A percentile compares a stretch with the other conserved stretches of the same genome.
These are phyloP conservation scores for Pogonomyrmex barbatus DNA, from an alignment of 1,140 invertebrate genomes.

Conservation along the genomic window DNA sequence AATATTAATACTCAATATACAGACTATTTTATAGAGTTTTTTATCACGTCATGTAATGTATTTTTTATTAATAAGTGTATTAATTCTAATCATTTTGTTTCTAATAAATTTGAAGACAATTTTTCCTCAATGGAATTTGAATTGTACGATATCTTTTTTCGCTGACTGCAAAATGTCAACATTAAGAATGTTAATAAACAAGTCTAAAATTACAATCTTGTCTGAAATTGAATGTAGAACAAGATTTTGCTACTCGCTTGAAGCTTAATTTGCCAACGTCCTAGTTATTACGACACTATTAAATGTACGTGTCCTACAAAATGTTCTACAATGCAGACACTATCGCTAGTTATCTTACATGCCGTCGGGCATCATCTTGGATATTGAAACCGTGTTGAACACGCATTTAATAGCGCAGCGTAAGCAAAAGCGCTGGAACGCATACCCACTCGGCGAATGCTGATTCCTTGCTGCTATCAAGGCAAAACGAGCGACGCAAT, in stretches of 20 bases:
- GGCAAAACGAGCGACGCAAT: conserved; percentile 32
- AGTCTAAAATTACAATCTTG: neutral
- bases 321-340: conserved; percentile 35
- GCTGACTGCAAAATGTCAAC: neutral
- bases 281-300: neutral
- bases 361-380: conserved; percentile 49
- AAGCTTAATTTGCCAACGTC: neutral
- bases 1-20: neutral
- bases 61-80: neutral
- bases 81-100: neutral
- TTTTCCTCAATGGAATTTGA: neutral
- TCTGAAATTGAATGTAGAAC: neutral
- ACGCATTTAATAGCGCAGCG: conserved; percentile 53
- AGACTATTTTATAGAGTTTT: neutral
- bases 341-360: conserved; percentile 33
- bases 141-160: neutral
- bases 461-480: conserved; percentile 58
- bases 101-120: neutral
- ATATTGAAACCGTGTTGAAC: conserved; percentile 54
- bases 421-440: conserved; percentile 33
- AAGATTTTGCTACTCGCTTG: neutral
- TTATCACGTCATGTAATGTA: neutral
- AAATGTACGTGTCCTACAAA: conserved; percentile 15
- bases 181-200: conserved; percentile 10
- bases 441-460: conserved; percentile 40